phyloP scores from a whole-genome alignment of 2,797 vertebrate species.

The Saxicola maurus region DNA sequence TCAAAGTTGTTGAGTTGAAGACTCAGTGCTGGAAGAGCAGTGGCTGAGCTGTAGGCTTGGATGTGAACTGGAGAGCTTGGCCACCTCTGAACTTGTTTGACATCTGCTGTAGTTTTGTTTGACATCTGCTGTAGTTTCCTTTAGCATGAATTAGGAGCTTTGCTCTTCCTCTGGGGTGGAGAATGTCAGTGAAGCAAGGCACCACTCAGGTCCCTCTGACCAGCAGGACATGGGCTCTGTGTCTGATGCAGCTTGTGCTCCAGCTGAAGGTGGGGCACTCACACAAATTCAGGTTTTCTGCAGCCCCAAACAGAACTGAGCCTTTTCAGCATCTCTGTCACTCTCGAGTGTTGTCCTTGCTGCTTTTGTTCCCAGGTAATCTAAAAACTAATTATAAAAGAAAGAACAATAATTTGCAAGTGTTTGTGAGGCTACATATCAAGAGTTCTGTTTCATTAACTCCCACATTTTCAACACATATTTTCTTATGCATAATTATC shows the following conservation, averaged over 20 bases:
- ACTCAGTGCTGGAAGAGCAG: background rate
- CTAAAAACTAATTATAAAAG: conserved; percentile 50
- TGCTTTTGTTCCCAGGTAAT: conserved; percentile 50
- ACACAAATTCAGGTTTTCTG: background rate
- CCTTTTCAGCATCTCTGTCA: background rate
- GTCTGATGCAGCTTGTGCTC: background rate
- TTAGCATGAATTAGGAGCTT: background rate
- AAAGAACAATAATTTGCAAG: conserved; percentile 17
- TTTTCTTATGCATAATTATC: conserved; percentile 30
- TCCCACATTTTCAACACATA: conserved; percentile 37
- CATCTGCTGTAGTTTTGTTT: background rate
- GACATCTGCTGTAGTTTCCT: background rate
- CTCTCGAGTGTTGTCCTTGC: background rate
- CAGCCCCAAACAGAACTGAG: background rate
- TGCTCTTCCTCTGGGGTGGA: background rate
- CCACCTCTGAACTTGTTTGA: background rate
- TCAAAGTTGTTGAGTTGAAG: no score
- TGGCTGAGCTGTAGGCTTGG: background rate
- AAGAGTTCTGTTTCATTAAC: conserved; percentile 60
- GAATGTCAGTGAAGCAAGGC: background rate
- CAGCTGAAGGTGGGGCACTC: background rate
- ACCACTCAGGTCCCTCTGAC: background rate
- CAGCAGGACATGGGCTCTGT: background rate
- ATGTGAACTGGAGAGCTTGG: background rate
- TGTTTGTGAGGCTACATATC: conserved; percentile 13